These are phyloP conservation scores for Charaxes varanes DNA, from an alignment of 1,140 invertebrate species.

Conservation along the genomic window DNA sequence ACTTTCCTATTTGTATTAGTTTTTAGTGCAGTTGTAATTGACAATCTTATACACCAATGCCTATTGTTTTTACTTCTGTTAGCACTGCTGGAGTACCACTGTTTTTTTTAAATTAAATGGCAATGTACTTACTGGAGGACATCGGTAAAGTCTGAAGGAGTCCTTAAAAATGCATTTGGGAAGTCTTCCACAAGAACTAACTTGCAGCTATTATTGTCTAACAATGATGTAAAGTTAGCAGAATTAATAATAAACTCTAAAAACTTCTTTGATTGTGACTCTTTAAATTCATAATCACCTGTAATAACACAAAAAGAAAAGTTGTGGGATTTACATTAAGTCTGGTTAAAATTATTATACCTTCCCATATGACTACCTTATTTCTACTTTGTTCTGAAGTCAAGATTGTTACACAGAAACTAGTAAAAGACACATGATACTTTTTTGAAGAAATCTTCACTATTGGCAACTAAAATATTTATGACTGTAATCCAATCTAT, in stretches of 20 bases:
- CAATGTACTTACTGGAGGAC: constrained; percentile 77
- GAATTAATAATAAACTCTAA: constrained; percentile 80
- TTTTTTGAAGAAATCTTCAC: too few relatives aligned
- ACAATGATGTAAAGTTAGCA: constrained; percentile 80
- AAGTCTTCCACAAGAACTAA: constrained; percentile 84
- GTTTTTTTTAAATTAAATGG: too few relatives aligned
- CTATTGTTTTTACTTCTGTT: too few relatives aligned
- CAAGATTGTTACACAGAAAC: too few relatives aligned
- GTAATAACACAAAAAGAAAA: constrained; percentile 15
- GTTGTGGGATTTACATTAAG: neutral
- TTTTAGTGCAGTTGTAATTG: too few relatives aligned
- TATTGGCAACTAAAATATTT: too few relatives aligned
- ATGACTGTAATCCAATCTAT: too few relatives aligned
- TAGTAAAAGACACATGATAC: too few relatives aligned
- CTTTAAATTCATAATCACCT: constrained; percentile 61
- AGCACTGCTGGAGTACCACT: too few relatives aligned
- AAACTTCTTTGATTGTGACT: constrained; percentile 79
- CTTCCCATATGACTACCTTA: neutral
- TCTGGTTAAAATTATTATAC: neutral
- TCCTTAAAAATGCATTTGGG: constrained; percentile 80
- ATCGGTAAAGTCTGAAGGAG: constrained; percentile 76
- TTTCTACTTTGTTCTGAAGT: too few relatives aligned
- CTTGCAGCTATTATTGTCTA: constrained; percentile 73
- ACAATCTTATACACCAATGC: too few relatives aligned
- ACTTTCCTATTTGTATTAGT: too few relatives aligned